Evolutionary conservation across 2,888 invertebrate genomes (phyloP).

Genomic region (Archips xylosteana): DNA sequence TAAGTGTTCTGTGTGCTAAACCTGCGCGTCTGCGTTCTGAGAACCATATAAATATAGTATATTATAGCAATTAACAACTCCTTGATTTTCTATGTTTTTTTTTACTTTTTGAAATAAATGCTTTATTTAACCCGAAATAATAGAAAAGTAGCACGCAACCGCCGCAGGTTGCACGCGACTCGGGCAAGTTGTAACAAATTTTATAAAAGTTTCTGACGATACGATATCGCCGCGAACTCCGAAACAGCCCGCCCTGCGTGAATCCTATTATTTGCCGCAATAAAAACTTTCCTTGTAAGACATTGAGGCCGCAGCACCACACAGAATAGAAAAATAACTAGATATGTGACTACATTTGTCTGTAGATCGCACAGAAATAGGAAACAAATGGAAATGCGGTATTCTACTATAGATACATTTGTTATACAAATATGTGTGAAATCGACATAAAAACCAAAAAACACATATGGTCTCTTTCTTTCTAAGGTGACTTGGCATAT

Average conservation of each 20-base stretch:
- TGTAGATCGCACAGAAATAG: too few relatives aligned
- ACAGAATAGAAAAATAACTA: conserved; percentile 34
- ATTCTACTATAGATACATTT: too few relatives aligned
- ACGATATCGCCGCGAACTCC: conserved; percentile 56
- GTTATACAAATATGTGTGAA: too few relatives aligned
- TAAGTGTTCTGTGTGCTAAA: too few relatives aligned
- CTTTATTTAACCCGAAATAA: neutral
- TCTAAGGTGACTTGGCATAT: too few relatives aligned
- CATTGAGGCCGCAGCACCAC: conserved; percentile 49
- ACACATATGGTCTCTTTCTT: too few relatives aligned
- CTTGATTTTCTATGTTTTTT: neutral
- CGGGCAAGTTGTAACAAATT: conserved; percentile 53
- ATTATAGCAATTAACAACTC: neutral
- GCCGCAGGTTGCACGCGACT: conserved; percentile 20
- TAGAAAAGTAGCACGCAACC: conserved; percentile 1
- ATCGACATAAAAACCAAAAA: too few relatives aligned
- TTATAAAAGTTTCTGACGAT: conserved; percentile 54
- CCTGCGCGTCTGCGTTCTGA: too few relatives aligned
- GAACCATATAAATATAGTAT: too few relatives aligned
- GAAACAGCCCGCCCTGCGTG: conserved; percentile 65
- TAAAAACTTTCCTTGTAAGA: conserved; percentile 66
- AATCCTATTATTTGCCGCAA: conserved; percentile 74
- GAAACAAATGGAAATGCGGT: too few relatives aligned
- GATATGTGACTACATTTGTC: neutral
- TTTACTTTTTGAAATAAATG: neutral